phyloP scores from a whole-genome alignment of 2,797 vertebrate species.

The Spinus pinus region DNA sequence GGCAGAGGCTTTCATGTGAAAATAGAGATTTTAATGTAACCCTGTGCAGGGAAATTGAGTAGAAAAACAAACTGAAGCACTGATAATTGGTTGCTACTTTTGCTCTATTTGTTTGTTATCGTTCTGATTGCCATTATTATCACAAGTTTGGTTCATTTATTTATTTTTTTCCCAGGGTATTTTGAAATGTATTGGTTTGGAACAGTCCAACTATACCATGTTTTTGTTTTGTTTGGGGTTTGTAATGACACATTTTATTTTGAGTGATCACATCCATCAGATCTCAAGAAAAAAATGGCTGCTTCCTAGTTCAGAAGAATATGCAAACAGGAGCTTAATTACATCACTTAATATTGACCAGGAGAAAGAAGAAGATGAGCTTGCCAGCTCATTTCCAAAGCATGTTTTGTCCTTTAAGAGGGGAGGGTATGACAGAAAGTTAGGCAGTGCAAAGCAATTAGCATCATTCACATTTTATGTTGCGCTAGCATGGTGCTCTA shows the following conservation, averaged over 20 bases:
- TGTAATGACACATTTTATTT: conserved; percentile 61
- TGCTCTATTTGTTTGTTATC: conserved; percentile 6
- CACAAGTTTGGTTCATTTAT: not conserved
- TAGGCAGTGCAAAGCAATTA: conserved; percentile 78
- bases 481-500: conserved; percentile 66
- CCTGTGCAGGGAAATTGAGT: not conserved
- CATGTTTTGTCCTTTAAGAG: conserved; percentile 72
- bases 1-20: not conserved
- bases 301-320: conserved; percentile 64
- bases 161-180: not conserved
- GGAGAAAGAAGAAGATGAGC: conserved; percentile 49
- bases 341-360: conserved; percentile 68
- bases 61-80: not conserved
- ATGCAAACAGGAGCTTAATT: conserved; percentile 67
- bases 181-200: conserved; percentile 46
- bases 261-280: conserved; percentile 59
- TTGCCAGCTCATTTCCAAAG: conserved; percentile 66
- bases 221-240: conserved; percentile 54
- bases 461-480: conserved; percentile 74
- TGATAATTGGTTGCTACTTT: not conserved
- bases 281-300: conserved; percentile 61
- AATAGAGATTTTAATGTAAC: not conserved
- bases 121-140: not conserved
- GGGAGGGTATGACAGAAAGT: conserved; percentile 61
- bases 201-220: conserved; percentile 27